Percentiles rank a stretch among this genome's conserved stretches.
These are phyloP conservation scores for Beris chalybata DNA, from an alignment of 2,888 invertebrate genomes.

Conservation along the genomic window DNA sequence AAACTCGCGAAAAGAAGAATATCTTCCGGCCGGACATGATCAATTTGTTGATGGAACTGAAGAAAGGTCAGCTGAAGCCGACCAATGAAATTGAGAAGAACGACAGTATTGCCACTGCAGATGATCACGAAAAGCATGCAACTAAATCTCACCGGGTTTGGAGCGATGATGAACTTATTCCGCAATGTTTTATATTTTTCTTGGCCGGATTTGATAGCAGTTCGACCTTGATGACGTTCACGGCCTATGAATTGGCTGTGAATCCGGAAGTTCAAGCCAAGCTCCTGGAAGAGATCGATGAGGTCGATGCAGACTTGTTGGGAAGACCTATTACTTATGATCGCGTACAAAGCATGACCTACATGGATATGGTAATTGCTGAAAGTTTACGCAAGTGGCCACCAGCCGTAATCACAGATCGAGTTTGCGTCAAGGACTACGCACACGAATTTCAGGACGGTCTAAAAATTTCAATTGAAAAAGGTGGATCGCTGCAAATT, in stretches of 20 bases:
- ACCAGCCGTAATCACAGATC: constrained; percentile 54
- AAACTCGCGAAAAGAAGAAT: neutral
- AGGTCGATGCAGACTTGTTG: constrained; percentile 48
- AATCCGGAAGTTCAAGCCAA: constrained; percentile 60
- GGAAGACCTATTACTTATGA: constrained; percentile 59
- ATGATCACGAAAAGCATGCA: neutral
- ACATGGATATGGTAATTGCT: constrained; percentile 65
- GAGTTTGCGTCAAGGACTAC: constrained; percentile 59
- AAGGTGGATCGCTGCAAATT: constrained; percentile 40
- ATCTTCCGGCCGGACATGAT: constrained; percentile 26
- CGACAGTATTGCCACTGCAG: neutral
- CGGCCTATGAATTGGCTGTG: constrained; percentile 58
- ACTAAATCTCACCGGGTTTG: constrained; percentile 13
- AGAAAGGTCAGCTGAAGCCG: constrained; percentile 7
- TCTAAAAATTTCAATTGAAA: constrained; percentile 34
- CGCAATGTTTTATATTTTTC: constrained; percentile 53
- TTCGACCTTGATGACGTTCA: constrained; percentile 55
- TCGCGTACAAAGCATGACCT: constrained; percentile 60
- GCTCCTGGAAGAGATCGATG: constrained; percentile 58
- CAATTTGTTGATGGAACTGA: constrained; percentile 16
- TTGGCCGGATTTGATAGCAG: constrained; percentile 58
- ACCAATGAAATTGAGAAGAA: neutral
- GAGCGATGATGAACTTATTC: constrained; percentile 40
- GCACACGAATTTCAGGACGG: constrained; percentile 42
- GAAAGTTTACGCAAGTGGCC: constrained; percentile 60